Base-by-base conservation (phyloP, 2,888 invertebrate genomes). In the Yponomeuta sedellus region DNA sequence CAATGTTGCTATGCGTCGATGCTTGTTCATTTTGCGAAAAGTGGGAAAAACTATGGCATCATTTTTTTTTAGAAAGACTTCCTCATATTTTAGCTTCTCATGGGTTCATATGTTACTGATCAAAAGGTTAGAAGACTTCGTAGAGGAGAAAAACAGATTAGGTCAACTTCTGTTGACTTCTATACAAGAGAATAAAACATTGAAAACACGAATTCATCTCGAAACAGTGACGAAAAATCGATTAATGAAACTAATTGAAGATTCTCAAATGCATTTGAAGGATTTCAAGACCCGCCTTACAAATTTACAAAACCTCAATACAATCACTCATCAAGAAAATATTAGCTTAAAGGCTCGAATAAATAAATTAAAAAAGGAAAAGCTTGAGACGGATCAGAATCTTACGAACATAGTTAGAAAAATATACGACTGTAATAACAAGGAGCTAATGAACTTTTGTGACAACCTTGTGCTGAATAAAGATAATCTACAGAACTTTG, bases 271-370 rank as follows among this genome's bases (percentile, higher is more conserved):
- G 69, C 71, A 78, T 85, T 4, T 85, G 22, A 82, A 73, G 85
- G 86, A 71, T 82, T 80, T 61, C 76, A 80, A 69, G 77, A 80
- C 0, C 78, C 71, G 70, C 16, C 86, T 82, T 67, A 71, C 82
- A 2, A 83, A 76, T 71, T 88, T 86, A 67, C 86, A 88, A 72
- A 83, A 88, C 69, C 73, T 88, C 34, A 88, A 88, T 74, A 69
- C 83, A 34, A 71, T 80, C 1, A 82, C 86, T 1, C 79, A 84
- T 39, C 84, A 86, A 74, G 90, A 90, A 76, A 91, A 89, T 71
- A 69, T 73, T 59, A 85, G 80, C 71, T 71, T 90, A 22, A 87
- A 84, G 71, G 74, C 74, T 39, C 77, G 82, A 2, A 64, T 90
- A 52, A 75, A 74, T 64, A 85, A 83, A 74, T 67, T 90, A 0